Evolutionary conservation across 2,888 invertebrate genomes (phyloP).

Genomic region (Rutpela maculata): DNA sequence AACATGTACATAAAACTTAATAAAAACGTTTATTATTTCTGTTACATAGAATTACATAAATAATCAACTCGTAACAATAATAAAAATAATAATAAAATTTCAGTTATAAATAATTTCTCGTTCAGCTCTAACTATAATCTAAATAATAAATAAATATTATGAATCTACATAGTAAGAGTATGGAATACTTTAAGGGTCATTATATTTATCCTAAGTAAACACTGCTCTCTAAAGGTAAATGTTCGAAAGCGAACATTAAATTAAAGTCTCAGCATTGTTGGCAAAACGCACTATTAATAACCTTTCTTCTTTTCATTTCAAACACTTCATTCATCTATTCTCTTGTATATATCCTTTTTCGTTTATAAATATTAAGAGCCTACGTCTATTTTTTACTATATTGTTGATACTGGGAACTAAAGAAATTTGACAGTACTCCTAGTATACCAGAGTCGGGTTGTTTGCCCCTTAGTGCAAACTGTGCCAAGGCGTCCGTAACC

Average conservation of each 20-base stretch:
- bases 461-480: slow-evolving; percentile 66
- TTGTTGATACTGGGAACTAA: slow-evolving; percentile 66
- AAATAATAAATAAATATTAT: slow-evolving; percentile 47
- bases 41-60: slow-evolving; percentile 48
- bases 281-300: slow-evolving; percentile 33
- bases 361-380: neutral
- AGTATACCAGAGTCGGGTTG: slow-evolving; percentile 68
- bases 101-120: slow-evolving; percentile 40
- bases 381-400: slow-evolving; percentile 39
- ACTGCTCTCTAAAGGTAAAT: slow-evolving; percentile 33
- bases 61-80: slow-evolving; percentile 50
- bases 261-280: slow-evolving; percentile 37
- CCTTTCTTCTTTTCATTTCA: neutral
- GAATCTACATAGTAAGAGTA: slow-evolving; percentile 48
- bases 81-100: slow-evolving; percentile 43
- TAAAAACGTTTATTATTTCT: slow-evolving; percentile 49
- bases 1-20: slow-evolving; percentile 20
- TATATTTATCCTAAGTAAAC: slow-evolving; percentile 33
- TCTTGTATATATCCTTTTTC: neutral
- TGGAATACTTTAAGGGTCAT: slow-evolving; percentile 37
- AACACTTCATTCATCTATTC: neutral
- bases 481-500: slow-evolving; percentile 69
- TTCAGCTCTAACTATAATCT: slow-evolving; percentile 34
- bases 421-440: slow-evolving; percentile 68
- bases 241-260: slow-evolving; percentile 35